A percentile compares a stretch with the other conserved stretches of the same genome.
Conservation (phyloP, 2,888 invertebrate genomes). For the Corythucha ciliata region DNA sequence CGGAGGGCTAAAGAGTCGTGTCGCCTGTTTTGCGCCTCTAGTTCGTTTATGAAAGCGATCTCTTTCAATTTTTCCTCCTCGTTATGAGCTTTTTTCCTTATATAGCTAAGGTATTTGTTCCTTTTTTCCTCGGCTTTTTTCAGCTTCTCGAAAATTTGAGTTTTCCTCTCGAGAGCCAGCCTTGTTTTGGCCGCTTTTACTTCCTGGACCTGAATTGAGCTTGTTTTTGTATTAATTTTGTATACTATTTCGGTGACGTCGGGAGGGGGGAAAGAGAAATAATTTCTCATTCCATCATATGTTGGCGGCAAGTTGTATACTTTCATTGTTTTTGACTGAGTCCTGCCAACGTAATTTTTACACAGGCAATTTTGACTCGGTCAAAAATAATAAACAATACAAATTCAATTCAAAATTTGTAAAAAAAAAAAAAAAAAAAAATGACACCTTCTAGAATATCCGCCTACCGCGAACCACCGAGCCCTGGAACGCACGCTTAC, state of each 20-base stretch:
- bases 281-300: too few relatives aligned
- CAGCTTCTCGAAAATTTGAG: slow-evolving; percentile 62
- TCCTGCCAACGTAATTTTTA: too few relatives aligned
- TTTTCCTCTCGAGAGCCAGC: slow-evolving; percentile 61
- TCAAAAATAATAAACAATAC: too few relatives aligned
- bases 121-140: slow-evolving; percentile 88
- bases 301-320: too few relatives aligned
- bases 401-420: background rate
- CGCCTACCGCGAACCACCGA: background rate
- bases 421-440: too few relatives aligned
- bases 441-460: background rate
- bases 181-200: slow-evolving; percentile 70
- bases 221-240: too few relatives aligned
- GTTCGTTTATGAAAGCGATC: slow-evolving; percentile 92
- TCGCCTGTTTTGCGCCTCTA: slow-evolving; percentile 88
- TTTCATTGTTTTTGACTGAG: too few relatives aligned
- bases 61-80: slow-evolving; percentile 95
- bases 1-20: slow-evolving; percentile 81
- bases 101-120: slow-evolving; percentile 66
- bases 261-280: too few relatives aligned
- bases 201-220: slow-evolving; percentile 50
- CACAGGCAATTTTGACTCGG: too few relatives aligned
- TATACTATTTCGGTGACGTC: too few relatives aligned
- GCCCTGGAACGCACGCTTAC: slow-evolving; percentile 52
- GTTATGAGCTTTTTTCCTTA: slow-evolving; percentile 91